phyloP scores from a whole-genome alignment of 2,797 vertebrate species.

The Characodon lateralis region DNA sequence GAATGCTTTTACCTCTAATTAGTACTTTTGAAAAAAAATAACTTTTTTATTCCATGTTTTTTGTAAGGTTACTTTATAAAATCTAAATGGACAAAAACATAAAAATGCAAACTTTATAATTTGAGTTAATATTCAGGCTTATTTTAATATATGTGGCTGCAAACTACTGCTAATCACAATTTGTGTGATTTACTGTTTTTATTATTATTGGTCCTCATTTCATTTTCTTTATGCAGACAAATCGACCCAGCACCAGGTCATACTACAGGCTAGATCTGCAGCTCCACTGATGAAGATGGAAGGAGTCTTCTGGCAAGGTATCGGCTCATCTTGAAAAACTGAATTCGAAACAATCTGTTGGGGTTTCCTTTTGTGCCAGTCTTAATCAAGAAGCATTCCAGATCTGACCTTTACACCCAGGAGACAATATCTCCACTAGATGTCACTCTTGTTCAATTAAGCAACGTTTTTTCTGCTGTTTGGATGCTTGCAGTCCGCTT shows the following conservation, averaged over 20 bases:
- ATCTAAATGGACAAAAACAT: neutral
- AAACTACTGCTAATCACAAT: neutral
- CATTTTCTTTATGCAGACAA: conserved; percentile 80
- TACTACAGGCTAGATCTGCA: conserved; percentile 83
- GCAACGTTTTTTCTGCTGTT: neutral
- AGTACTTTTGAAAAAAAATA: too few species aligned
- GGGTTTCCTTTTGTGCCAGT: fast-evolving
- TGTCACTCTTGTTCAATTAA: conserved; percentile 1
- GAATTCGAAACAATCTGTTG: neutral
- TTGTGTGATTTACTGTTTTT: neutral
- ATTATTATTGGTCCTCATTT: neutral
- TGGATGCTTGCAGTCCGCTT: too few species aligned
- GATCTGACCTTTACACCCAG: neutral
- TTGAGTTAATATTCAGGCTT: neutral
- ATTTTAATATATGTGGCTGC: neutral
- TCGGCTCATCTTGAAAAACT: neutral
- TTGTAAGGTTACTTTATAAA: neutral
- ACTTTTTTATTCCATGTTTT: too few species aligned
- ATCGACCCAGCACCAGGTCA: conserved; percentile 85
- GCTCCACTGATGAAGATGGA: conserved; percentile 81
- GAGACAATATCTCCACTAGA: neutral
- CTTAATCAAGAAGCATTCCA: neutral
- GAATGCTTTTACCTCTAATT: too few species aligned
- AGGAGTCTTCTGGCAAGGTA: conserved; percentile 86
- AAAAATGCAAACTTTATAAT: neutral